Evolutionary conservation across 2,888 invertebrate genomes (phyloP).

Genomic region (Cataglyphis rosenhaueri): DNA sequence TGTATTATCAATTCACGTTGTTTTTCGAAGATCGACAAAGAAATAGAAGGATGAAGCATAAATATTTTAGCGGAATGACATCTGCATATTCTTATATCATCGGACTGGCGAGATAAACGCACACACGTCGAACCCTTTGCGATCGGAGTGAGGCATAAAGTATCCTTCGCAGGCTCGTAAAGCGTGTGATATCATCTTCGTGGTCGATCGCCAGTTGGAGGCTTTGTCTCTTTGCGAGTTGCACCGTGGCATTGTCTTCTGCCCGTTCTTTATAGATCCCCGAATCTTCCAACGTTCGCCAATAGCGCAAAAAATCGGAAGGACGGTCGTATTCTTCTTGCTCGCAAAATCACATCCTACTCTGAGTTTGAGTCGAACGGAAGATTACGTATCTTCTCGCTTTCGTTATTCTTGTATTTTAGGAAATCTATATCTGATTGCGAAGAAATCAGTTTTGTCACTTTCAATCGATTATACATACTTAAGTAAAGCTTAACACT

Average conservation of each 20-base stretch:
- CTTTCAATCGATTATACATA: background rate
- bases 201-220: conserved; percentile 74
- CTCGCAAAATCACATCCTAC: conserved; percentile 16
- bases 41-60: conserved; percentile 56
- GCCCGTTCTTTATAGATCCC: conserved; percentile 75
- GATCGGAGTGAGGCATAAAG: conserved; percentile 78
- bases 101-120: conserved; percentile 71
- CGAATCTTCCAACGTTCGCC: conserved; percentile 70
- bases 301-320: conserved; percentile 74
- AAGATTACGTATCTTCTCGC: background rate
- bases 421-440: background rate
- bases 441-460: background rate
- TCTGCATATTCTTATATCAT: conserved; percentile 77
- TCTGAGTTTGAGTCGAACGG: background rate
- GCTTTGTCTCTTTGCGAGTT: conserved; percentile 79
- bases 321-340: conserved; percentile 52
- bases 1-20: conserved; percentile 32
- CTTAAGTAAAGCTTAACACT: no score
- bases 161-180: conserved; percentile 81
- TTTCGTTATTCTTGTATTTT: background rate
- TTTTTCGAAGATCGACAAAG: background rate
- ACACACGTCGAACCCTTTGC: conserved; percentile 69
- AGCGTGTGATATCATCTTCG: conserved; percentile 82
- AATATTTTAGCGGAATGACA: conserved; percentile 79
- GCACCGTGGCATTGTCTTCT: conserved; percentile 80